phyloP scores from a whole-genome alignment of 1,140 invertebrate species.

The Campoletis sonorensis region DNA sequence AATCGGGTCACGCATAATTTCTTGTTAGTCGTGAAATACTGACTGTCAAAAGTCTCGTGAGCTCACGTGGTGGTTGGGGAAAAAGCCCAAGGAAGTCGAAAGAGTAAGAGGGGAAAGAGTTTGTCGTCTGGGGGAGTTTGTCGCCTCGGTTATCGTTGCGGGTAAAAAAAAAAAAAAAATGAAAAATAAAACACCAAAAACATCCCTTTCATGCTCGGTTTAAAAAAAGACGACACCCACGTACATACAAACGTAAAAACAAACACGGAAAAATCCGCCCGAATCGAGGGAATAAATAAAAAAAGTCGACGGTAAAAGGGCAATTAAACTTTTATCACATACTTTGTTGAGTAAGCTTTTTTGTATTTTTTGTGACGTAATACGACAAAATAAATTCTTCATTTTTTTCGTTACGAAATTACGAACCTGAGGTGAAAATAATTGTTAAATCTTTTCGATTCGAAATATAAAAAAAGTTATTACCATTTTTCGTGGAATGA shows the following conservation, averaged over 20 bases:
- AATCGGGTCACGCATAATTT: not conserved
- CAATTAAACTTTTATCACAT: not conserved
- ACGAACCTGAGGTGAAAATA: too few species aligned
- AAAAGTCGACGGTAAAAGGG: not conserved
- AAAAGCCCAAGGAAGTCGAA: not conserved
- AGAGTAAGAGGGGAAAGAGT: not conserved
- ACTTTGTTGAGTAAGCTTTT: too few species aligned
- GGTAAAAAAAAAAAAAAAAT: not conserved
- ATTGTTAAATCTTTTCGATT: too few species aligned
- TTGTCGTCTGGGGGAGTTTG: not conserved
- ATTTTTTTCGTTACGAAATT: too few species aligned
- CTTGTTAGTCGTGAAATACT: not conserved
- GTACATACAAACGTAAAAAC: not conserved
- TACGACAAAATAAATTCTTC: too few species aligned
- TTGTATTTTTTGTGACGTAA: too few species aligned
- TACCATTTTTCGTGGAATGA: too few species aligned
- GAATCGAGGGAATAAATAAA: not conserved
- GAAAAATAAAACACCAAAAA: not conserved
- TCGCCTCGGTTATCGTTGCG: too few species aligned
- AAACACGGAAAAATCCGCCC: not conserved
- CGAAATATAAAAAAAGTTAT: too few species aligned
- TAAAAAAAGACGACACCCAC: not conserved
- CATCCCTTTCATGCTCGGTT: not conserved
- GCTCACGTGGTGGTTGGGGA: constrained; percentile 32
- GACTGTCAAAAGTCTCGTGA: not conserved